Evolutionary conservation across 2,797 vertebrate species (phyloP).

Genomic region (Synanceia verrucosa): DNA sequence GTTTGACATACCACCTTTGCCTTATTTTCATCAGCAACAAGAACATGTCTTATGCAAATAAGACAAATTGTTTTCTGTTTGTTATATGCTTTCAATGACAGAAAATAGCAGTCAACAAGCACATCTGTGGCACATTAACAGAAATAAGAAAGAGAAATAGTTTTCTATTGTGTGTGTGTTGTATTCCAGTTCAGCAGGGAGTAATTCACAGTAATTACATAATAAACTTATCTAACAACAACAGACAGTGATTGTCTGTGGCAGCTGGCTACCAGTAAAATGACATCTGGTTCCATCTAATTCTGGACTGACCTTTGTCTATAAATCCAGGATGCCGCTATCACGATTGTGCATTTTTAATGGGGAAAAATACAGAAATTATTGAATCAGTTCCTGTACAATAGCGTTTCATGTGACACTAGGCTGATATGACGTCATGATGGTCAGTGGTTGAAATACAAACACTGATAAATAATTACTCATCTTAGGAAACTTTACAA

Average conservation of each 20-base stretch:
- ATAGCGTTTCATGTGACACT: not conserved
- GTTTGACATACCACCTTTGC: not conserved
- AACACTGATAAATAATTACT: not conserved
- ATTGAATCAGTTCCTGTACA: not conserved
- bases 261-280: conserved; percentile 60
- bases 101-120: not conserved
- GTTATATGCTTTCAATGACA: not conserved
- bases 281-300: conserved; percentile 63
- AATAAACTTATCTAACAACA: conserved; percentile 67
- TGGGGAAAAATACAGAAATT: not conserved
- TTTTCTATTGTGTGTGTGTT: not conserved
- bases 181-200: conserved; percentile 34
- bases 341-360: not conserved
- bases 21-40: not conserved
- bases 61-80: not conserved
- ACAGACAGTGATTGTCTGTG: conserved; percentile 46
- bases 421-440: accelerated
- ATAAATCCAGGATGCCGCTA: conserved; percentile 7
- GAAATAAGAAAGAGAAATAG: conserved; percentile 2
- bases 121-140: not conserved
- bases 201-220: conserved; percentile 68
- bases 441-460: not conserved
- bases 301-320: conserved; percentile 33
- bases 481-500: not conserved
- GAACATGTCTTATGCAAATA: not conserved